Evolutionary conservation across 1,140 invertebrate genomes (phyloP).

Genomic region (Apis mellifera): DNA sequence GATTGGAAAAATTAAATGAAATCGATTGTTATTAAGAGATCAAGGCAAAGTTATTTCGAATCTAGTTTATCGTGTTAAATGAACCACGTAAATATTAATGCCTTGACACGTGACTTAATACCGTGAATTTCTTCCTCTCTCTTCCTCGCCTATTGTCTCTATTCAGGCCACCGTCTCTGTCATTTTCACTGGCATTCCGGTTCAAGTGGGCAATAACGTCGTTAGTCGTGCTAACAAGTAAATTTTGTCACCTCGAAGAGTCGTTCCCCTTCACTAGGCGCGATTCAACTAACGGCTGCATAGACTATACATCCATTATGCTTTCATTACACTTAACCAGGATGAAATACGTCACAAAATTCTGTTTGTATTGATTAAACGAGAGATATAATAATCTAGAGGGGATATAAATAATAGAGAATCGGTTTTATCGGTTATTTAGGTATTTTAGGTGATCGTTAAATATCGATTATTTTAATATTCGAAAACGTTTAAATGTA

Average conservation of each 20-base stretch:
- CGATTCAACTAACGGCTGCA: slow-evolving; percentile 1
- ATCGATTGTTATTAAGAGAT: neutral
- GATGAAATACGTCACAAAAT: neutral
- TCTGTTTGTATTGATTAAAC: too few relatives aligned
- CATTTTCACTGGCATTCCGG: slow-evolving; percentile 31
- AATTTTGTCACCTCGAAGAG: slow-evolving; percentile 40
- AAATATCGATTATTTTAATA: too few relatives aligned
- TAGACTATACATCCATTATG: neutral
- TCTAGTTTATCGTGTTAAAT: slow-evolving; percentile 38
- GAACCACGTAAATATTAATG: slow-evolving; percentile 56
- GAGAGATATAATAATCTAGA: too few relatives aligned
- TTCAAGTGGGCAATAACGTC: slow-evolving; percentile 46
- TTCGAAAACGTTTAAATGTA: too few relatives aligned
- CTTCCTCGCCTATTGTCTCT: slow-evolving; percentile 11
- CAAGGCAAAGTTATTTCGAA: neutral
- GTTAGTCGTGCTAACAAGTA: slow-evolving; percentile 46
- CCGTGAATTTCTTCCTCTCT: slow-evolving; percentile 6
- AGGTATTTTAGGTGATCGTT: too few relatives aligned
- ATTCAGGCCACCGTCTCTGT: slow-evolving; percentile 19
- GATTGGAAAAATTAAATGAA: neutral
- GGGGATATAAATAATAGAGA: too few relatives aligned
- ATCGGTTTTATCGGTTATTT: too few relatives aligned
- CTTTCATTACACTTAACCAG: neutral
- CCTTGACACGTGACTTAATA: slow-evolving; percentile 1
- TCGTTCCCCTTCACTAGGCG: slow-evolving; percentile 8